Evolutionary conservation across 2,797 vertebrate genomes (phyloP), one percentile per base, ranked within the genome.

Genomic region (Leptoclinus maculatus): DNA sequence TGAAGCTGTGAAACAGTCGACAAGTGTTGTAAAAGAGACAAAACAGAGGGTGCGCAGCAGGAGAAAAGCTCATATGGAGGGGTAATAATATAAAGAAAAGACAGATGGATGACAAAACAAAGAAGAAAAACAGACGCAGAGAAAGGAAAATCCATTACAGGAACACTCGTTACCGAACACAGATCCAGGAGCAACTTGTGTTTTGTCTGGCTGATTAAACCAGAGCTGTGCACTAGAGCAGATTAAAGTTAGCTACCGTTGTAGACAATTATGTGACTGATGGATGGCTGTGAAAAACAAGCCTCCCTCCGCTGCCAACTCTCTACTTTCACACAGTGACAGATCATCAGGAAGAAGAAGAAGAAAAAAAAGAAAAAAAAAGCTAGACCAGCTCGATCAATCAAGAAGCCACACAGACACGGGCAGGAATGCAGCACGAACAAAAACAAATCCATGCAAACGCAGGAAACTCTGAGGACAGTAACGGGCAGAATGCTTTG

Each of bases 351-450:
- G 19, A 73, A 80, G 80, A 34, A 34, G 32, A 34, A 34, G 32
- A 7, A 34, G 29, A 32, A 34, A 34, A 7, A 34, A 34, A 7
- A 7, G 7, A 5, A 41, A 45, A 19, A 87, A 85, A 76, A 71
- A 83, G 47, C 41, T 75, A 84, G 87, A n/a, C 78, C 83, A 86
- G 89, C 84, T 87, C 34, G 41, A 92, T 91, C 89, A 91, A 84
- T 88, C 79, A 75, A 66, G 58, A 65, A 73, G 47, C 73, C 66
- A 29, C 60, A 66, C 67, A 47, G 60, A 74, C 77, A 41, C 71
- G 45, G 57, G 51, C 67, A 83, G 58, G 57, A 72, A 49, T 81
- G 47, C 66, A 70, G 38, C 39, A 27, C 19, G 27, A 43, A 78
- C 57, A 57, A 32, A 88, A 78, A 72, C 57, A 21, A 51, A 80